Evolutionary conservation across 2,113 vertebrate species (phyloP).

Genomic region (Atrichornis clamosus): DNA sequence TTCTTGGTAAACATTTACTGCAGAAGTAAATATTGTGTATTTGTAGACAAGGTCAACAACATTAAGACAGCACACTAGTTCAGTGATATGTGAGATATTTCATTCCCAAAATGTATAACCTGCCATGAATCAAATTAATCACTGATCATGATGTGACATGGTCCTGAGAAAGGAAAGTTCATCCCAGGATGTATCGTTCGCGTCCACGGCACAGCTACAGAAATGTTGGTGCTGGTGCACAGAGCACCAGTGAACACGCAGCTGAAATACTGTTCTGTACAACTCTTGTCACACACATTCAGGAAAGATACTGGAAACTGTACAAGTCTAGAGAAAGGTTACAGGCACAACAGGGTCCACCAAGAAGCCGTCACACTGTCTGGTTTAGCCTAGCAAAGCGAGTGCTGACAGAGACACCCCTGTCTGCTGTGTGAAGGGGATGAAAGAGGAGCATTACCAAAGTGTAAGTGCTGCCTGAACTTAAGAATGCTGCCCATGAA

Average conservation of each 20-base stretch:
- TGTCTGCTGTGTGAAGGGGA: background rate
- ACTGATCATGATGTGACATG: background rate
- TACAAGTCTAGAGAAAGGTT: background rate
- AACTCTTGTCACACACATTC: background rate
- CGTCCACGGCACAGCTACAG: background rate
- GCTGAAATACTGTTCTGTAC: background rate
- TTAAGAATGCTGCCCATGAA: background rate
- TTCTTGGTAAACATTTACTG: background rate
- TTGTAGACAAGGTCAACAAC: background rate
- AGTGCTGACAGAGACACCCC: background rate
- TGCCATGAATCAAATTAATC: background rate
- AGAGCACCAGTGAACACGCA: background rate
- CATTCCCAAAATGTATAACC: background rate
- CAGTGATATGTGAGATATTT: background rate
- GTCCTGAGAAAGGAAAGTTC: background rate
- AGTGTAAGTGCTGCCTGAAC: background rate
- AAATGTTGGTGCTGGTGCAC: background rate
- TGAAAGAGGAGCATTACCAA: background rate
- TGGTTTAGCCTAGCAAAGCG: background rate
- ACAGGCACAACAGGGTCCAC: background rate
- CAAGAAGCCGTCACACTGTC: background rate
- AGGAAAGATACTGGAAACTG: background rate
- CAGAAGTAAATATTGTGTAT: background rate
- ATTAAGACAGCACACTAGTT: background rate
- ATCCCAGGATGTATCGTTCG: accelerated